A percentile compares a stretch with the other conserved stretches of the same genome.
Conservation (phyloP, 2,797 vertebrate species). For the Chelon labrosus region DNA sequence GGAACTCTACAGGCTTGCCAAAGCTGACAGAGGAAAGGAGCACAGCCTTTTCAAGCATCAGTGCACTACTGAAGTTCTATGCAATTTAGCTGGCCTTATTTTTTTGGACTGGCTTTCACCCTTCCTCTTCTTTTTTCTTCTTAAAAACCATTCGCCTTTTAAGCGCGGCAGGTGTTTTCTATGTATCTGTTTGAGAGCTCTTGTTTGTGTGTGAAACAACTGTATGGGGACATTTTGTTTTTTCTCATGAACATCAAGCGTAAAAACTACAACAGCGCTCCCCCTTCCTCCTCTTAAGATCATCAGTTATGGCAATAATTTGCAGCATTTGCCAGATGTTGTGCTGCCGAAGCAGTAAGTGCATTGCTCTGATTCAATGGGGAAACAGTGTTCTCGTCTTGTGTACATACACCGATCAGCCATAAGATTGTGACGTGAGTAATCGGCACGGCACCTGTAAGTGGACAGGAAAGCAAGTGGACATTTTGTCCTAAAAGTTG, state of each 20-base stretch:
- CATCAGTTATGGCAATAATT: slow-evolving; percentile 21
- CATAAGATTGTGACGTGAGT: no score
- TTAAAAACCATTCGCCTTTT: slow-evolving; percentile 70
- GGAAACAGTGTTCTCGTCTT: slow-evolving; percentile 10
- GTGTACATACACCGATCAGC: neutral
- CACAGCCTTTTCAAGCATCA: slow-evolving; percentile 78
- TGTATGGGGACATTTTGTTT: slow-evolving; percentile 17
- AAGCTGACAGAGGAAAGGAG: slow-evolving; percentile 76
- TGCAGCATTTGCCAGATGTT: slow-evolving; percentile 34
- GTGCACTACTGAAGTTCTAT: slow-evolving; percentile 91
- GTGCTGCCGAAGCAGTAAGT: slow-evolving; percentile 21
- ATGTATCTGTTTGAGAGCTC: slow-evolving; percentile 48
- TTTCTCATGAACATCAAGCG: slow-evolving; percentile 25
- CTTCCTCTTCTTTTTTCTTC: slow-evolving; percentile 48
- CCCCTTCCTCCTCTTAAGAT: neutral
- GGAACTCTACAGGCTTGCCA: slow-evolving; percentile 67
- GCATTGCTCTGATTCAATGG: slow-evolving; percentile 6
- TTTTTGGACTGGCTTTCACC: slow-evolving; percentile 81
- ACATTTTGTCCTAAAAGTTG: no score
- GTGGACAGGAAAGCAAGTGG: no score
- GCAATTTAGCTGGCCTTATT: slow-evolving; percentile 94
- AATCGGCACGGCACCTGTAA: no score
- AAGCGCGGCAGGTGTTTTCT: slow-evolving; percentile 77
- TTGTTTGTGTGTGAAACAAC: slow-evolving; percentile 51
- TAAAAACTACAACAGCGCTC: slow-evolving; percentile 67